phyloP scores from a whole-genome alignment of 1,140 invertebrate genomes.

The Pachypsylla venusta region DNA sequence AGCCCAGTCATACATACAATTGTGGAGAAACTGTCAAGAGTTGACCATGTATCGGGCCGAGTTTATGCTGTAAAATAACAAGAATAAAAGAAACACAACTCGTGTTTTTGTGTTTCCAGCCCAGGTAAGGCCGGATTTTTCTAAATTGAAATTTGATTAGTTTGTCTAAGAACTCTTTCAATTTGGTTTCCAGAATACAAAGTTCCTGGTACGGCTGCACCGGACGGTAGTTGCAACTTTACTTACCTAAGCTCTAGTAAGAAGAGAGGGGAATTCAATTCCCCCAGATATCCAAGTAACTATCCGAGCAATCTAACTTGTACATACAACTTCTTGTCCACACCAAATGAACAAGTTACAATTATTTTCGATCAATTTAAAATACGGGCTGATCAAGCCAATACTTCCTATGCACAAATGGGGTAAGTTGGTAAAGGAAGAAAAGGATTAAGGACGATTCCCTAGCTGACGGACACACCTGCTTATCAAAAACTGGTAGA shows the following conservation, averaged over 20 bases:
- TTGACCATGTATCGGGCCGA: too few species aligned
- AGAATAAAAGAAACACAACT: too few species aligned
- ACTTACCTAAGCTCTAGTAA: conserved; percentile 71
- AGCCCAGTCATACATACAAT: too few species aligned
- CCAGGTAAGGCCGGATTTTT: too few species aligned
- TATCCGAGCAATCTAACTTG: conserved; percentile 89
- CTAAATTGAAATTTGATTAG: too few species aligned
- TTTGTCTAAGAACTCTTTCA: too few species aligned
- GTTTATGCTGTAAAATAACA: too few species aligned
- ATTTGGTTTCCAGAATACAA: conserved; percentile 67
- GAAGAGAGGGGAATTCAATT: conserved; percentile 84
- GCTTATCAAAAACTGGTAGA: too few species aligned
- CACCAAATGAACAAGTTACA: conserved; percentile 76
- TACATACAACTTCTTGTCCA: conserved; percentile 72
- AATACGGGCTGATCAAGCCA: conserved; percentile 49
- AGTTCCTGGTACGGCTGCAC: conserved; percentile 84
- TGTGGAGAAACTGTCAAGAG: too few species aligned
- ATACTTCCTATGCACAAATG: conserved; percentile 37
- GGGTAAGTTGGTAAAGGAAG: conserved; percentile 34
- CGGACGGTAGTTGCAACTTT: conserved; percentile 77
- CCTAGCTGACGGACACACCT: too few species aligned
- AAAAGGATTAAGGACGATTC: background rate
- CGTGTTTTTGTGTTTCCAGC: too few species aligned
- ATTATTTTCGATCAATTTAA: conserved; percentile 88
- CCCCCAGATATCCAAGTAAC: conserved; percentile 86